phyloP scores from a whole-genome alignment of 2,797 vertebrate genomes.

The Sparus aurata region DNA sequence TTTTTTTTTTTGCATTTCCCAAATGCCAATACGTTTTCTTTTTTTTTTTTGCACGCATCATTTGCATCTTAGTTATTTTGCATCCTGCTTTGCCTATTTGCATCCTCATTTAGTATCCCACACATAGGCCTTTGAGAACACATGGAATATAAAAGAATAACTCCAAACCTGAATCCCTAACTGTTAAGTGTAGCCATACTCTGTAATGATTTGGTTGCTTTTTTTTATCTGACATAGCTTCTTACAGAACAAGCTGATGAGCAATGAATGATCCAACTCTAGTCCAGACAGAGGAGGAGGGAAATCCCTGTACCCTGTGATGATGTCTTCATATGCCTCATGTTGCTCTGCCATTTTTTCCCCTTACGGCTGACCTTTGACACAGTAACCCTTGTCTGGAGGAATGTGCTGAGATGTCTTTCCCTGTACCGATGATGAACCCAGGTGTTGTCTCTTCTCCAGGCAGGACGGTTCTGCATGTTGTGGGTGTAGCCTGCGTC shows the following conservation, averaged over 20 bases:
- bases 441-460: constrained; percentile 26
- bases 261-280: neutral
- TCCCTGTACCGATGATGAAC: constrained; percentile 29
- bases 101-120: neutral
- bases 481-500: constrained; percentile 78
- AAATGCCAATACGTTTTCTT: no score
- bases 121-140: neutral
- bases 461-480: constrained; percentile 78
- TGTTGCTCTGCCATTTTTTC: constrained; percentile 11
- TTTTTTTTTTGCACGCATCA: neutral
- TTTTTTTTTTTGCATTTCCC: neutral
- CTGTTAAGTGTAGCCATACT: neutral
- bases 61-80: neutral
- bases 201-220: neutral
- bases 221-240: neutral
- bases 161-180: neutral
- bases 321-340: constrained; percentile 34
- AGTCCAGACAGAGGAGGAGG: constrained; percentile 18
- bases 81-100: neutral
- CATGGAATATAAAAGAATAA: neutral
- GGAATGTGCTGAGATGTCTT: constrained; percentile 42
- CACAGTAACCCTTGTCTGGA: constrained; percentile 13
- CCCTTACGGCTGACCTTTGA: constrained; percentile 6
- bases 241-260: constrained; percentile 3
- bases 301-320: constrained; percentile 11